A percentile compares a stretch with the other conserved stretches of the same genome.
Conservation (phyloP, 2,888 invertebrate species). For the Cryptophagus acutangulus region DNA sequence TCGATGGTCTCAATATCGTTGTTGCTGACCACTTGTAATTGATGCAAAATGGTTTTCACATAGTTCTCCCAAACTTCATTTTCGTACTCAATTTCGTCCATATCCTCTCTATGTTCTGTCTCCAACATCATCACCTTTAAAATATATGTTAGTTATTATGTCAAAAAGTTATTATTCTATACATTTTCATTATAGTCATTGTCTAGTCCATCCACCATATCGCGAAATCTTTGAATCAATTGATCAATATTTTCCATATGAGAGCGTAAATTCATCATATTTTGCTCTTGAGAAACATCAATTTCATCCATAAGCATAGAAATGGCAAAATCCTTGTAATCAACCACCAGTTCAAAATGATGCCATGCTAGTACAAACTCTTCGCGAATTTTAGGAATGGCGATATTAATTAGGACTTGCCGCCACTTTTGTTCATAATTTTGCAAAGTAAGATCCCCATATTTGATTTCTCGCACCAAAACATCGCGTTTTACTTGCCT, state of each 20-base stretch:
- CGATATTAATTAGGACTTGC: constrained; percentile 42
- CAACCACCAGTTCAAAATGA: constrained; percentile 48
- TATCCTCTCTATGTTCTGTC: constrained; percentile 34
- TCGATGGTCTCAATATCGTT: constrained; percentile 36
- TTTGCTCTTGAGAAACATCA: constrained; percentile 44
- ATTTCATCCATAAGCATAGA: constrained; percentile 46
- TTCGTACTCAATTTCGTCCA: constrained; percentile 45
- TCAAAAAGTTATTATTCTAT: no score
- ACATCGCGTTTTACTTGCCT: constrained; percentile 37
- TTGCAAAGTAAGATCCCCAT: constrained; percentile 40
- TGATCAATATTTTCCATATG: constrained; percentile 45
- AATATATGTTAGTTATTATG: no score
- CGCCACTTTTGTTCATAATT: constrained; percentile 43
- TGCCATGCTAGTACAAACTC: constrained; percentile 47
- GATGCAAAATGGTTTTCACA: constrained; percentile 49
- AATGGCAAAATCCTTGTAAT: constrained; percentile 48
- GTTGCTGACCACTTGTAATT: constrained; percentile 48
- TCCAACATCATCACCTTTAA: constrained; percentile 19
- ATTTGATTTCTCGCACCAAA: constrained; percentile 43
- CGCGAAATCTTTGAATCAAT: constrained; percentile 39
- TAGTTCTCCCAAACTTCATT: constrained; percentile 49
- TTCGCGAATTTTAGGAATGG: constrained; percentile 43
- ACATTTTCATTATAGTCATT: constrained; percentile 37
- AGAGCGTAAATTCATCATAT: constrained; percentile 40
- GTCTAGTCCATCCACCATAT: constrained; percentile 38